Conservation (phyloP, 2,888 invertebrate genomes). For the Orthonevra nobilis region DNA sequence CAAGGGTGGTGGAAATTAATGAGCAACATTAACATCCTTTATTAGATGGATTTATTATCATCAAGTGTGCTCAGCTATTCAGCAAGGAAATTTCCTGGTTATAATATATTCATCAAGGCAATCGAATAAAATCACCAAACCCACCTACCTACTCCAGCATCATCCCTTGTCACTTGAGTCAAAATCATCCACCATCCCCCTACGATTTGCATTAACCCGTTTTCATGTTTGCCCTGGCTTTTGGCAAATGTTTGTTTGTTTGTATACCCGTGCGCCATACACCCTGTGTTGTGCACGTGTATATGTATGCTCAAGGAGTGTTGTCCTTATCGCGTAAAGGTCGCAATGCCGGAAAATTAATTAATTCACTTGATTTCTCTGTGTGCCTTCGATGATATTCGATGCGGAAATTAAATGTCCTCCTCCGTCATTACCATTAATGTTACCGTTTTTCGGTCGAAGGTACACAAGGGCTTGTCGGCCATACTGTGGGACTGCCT, state of each 20-base stretch:
- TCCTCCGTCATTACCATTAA: neutral
- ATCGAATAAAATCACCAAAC: slow-evolving; percentile 55
- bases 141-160: neutral
- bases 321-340: slow-evolving; percentile 58
- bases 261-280: slow-evolving; percentile 11
- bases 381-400: slow-evolving; percentile 49
- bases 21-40: slow-evolving; percentile 68
- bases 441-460: neutral
- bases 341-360: slow-evolving; percentile 69
- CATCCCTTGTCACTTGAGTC: slow-evolving; percentile 12
- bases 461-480: neutral
- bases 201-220: slow-evolving; percentile 22
- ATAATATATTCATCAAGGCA: slow-evolving; percentile 70
- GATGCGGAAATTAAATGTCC: slow-evolving; percentile 66
- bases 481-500: neutral
- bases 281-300: slow-evolving; percentile 5
- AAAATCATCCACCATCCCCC: no score
- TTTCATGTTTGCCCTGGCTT: slow-evolving; percentile 52
- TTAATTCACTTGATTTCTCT: slow-evolving; percentile 68
- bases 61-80: slow-evolving; percentile 63
- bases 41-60: slow-evolving; percentile 69
- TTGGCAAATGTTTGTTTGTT: slow-evolving; percentile 38
- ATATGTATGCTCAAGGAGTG: slow-evolving; percentile 23
- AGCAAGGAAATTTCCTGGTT: slow-evolving; percentile 49
- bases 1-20: slow-evolving; percentile 53